phyloP scores from a whole-genome alignment of 53 echinoderm and acorn worm species.

The Holothuria scabra region DNA sequence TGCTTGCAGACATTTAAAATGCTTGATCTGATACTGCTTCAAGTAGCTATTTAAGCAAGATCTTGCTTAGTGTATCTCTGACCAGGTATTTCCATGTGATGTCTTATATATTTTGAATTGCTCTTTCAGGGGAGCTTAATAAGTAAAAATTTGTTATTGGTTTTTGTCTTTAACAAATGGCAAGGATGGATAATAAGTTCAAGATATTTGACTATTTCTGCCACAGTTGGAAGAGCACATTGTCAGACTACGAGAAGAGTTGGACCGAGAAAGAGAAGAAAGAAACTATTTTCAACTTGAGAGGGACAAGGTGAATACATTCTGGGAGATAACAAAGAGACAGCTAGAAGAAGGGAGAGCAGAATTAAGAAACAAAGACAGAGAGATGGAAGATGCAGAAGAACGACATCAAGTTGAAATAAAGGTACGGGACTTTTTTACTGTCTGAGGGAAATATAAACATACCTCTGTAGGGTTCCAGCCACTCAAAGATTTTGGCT shows the following conservation, averaged over 20 bases:
- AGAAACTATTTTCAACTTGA: slow-evolving; percentile 94
- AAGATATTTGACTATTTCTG: neutral
- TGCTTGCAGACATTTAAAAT: too few relatives aligned
- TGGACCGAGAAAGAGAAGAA: slow-evolving; percentile 94
- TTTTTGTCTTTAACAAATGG: too few relatives aligned
- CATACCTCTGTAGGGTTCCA: neutral
- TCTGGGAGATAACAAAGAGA: slow-evolving; percentile 98
- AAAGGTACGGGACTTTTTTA: slow-evolving; percentile 59
- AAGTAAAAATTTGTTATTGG: too few relatives aligned
- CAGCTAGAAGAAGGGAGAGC: slow-evolving; percentile 88
- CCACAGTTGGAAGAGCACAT: slow-evolving; percentile 96
- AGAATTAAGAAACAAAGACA: slow-evolving; percentile 92
- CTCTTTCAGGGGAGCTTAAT: too few relatives aligned
- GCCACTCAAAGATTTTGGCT: too few relatives aligned
- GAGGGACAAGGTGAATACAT: slow-evolving; percentile 97
- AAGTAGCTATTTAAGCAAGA: too few relatives aligned
- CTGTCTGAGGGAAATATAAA: neutral
- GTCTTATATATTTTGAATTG: too few relatives aligned
- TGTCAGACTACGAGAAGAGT: slow-evolving; percentile 81
- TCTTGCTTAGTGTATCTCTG: too few relatives aligned
- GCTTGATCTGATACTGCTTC: too few relatives aligned
- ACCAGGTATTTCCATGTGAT: too few relatives aligned
- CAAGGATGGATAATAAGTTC: too few relatives aligned
- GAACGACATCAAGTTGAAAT: slow-evolving; percentile 99
- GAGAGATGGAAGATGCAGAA: slow-evolving; percentile 99